phyloP scores from a whole-genome alignment of 2,797 vertebrate species.

The Psittacula derbiana region DNA sequence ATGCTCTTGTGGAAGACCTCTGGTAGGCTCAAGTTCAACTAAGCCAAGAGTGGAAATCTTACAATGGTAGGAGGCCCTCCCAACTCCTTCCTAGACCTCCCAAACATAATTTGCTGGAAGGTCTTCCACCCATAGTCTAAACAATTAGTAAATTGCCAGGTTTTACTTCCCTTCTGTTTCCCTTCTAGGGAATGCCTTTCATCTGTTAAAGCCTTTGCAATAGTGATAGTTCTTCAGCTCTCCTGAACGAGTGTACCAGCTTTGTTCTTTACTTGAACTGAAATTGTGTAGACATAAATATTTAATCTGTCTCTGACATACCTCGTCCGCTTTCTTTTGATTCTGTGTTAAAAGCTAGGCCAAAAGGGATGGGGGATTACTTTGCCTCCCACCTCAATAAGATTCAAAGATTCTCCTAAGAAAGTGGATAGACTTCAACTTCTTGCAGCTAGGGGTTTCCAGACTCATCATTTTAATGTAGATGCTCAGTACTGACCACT shows the following conservation, averaged over 20 bases:
- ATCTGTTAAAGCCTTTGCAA: constrained; percentile 10
- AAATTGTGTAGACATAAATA: neutral
- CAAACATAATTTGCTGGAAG: neutral
- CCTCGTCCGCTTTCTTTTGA: neutral
- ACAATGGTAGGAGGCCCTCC: neutral
- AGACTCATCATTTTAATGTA: neutral
- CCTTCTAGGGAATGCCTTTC: neutral
- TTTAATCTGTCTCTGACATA: neutral
- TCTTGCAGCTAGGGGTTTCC: neutral
- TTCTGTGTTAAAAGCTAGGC: neutral
- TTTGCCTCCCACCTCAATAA: neutral
- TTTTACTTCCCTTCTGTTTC: constrained; percentile 15
- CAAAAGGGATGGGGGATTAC: neutral
- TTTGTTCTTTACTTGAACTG: neutral
- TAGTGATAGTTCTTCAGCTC: neutral
- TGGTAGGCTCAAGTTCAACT: neutral
- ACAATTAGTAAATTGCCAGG: neutral
- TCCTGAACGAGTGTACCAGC: neutral
- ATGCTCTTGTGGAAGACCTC: neutral
- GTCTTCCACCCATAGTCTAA: neutral
- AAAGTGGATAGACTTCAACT: neutral
- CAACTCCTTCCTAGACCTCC: neutral
- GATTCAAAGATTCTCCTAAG: neutral
- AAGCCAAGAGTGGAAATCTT: neutral
- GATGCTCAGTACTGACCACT: neutral